Base-by-base conservation (phyloP, 1,140 invertebrate genomes). In the Drosophila sturtevanti region DNA sequence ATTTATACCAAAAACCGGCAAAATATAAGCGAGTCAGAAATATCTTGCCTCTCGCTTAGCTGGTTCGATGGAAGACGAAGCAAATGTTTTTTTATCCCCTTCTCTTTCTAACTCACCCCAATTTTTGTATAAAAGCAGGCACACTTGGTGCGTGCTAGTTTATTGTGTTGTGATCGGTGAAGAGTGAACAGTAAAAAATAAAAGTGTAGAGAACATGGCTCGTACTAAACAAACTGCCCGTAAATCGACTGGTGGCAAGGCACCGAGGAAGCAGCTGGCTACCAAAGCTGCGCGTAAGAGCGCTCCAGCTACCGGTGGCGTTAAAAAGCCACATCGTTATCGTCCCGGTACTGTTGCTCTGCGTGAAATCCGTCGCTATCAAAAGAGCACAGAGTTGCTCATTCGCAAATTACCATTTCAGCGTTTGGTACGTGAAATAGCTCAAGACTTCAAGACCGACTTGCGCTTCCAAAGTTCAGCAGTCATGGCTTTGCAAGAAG, bases 351-450 rank as follows among this genome's bases (percentile, higher is more conserved):
- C n/a, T n/a, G n/a, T n/a, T n/a, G n/a, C n/a, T 86, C 92, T 95
- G 31, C 93, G 96, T 92, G 97, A 98, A 93, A 98, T 98, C 84
- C 92, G 96, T 90, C 93, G 94, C 94, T 96, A 95, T 75, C 95
- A 96, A 72, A 96, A 96, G 73, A 95, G 95, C 1, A 98, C 96
- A 31, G 97, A 98, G 79, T 93, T 96, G 91, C 89, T 97, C n/a
- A 97, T 98, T 91, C 94, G 96, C 55, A 98, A 97, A 92, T 92
- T 97, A 77, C 97, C 97, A 0, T 98, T 98, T 93, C 96, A 97
- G 90, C 94, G 96, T 79, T 92, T 97, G 59, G 96, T 97, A 31
- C 93, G 96, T 93, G 96, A 97, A 94, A 97, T 97, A 72, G 96
- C 97, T 6, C 97, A 97, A 77, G 96, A 97, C 92, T 95, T 95